These are phyloP conservation scores for Clarias macrocephalus DNA, from an alignment of 2,113 vertebrate species.

Conservation along the genomic window DNA sequence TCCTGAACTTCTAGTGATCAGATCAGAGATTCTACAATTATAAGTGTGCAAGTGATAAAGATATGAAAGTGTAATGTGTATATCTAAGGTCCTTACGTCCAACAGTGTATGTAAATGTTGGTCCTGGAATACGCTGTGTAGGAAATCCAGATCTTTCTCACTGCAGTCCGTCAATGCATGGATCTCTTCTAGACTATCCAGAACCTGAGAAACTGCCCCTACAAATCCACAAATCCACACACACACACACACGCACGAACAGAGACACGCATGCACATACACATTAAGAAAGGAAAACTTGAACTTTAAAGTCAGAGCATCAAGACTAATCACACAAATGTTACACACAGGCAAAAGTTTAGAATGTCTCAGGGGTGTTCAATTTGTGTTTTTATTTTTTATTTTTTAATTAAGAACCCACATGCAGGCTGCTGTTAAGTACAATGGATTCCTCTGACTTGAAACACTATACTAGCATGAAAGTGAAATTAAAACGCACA, in stretches of 20 bases:
- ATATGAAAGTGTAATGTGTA: background rate
- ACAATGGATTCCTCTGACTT: background rate
- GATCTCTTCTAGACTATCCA: slow-evolving; percentile 98
- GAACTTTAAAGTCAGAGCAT: background rate
- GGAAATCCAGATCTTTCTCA: slow-evolving; percentile 97
- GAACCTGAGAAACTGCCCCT: slow-evolving; percentile 96
- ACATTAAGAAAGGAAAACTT: background rate
- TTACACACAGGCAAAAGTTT: background rate
- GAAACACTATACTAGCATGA: background rate
- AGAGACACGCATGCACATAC: background rate
- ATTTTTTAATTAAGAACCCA: background rate
- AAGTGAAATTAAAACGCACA: background rate
- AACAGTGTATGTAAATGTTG: slow-evolving; percentile 95
- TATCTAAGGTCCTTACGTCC: slow-evolving; percentile 80
- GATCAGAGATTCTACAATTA: background rate
- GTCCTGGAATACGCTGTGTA: slow-evolving; percentile 99
- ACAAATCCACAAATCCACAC: slow-evolving; percentile 22
- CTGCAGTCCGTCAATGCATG: slow-evolving; percentile 98
- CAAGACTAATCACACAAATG: background rate
- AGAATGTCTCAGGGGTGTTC: background rate
- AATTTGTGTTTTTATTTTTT: background rate
- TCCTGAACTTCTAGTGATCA: background rate
- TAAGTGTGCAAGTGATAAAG: background rate
- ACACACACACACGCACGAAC: background rate
- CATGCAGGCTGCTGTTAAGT: slow-evolving; percentile 23